Percentiles rank a stretch among this genome's conserved stretches.
These are phyloP conservation scores for Myotis findleyi DNA, from an alignment of 2,797 vertebrate genomes.

Conservation along the genomic window DNA sequence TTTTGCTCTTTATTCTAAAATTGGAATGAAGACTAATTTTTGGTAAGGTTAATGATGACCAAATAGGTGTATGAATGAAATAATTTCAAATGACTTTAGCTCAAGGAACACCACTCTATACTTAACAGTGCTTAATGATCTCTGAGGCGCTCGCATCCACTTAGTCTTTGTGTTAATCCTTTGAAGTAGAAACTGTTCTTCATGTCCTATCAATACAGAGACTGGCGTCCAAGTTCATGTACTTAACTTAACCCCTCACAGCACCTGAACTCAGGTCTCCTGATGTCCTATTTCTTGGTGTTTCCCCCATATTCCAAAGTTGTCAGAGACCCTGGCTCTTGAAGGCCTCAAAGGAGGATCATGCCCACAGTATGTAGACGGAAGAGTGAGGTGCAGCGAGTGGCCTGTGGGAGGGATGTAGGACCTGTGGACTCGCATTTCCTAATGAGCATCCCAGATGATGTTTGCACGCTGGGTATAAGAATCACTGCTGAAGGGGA, in stretches of 20 bases:
- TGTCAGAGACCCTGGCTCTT: not conserved
- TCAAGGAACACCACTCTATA: not conserved
- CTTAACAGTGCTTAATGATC: not conserved
- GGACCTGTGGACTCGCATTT: not conserved
- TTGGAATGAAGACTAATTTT: not conserved
- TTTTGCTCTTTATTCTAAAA: slow-evolving; percentile 13
- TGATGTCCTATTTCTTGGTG: not conserved
- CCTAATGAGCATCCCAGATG: not conserved
- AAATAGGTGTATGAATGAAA: not conserved
- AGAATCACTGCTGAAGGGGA: not conserved
- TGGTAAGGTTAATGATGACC: not conserved
- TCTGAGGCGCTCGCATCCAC: not conserved
- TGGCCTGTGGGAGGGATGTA: not conserved
- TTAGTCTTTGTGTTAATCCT: not conserved
- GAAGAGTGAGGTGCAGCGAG: accelerated
- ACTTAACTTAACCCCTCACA: not conserved
- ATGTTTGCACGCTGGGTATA: not conserved
- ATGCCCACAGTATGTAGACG: accelerated
- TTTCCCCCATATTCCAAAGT: not conserved
- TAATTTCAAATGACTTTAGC: not conserved
- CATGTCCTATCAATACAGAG: not conserved
- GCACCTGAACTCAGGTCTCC: not conserved
- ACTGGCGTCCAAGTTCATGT: not conserved
- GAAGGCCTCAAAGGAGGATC: not conserved
- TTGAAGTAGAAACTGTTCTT: not conserved